phyloP scores from a whole-genome alignment of 2,888 invertebrate genomes.

The Trilocha varians region DNA sequence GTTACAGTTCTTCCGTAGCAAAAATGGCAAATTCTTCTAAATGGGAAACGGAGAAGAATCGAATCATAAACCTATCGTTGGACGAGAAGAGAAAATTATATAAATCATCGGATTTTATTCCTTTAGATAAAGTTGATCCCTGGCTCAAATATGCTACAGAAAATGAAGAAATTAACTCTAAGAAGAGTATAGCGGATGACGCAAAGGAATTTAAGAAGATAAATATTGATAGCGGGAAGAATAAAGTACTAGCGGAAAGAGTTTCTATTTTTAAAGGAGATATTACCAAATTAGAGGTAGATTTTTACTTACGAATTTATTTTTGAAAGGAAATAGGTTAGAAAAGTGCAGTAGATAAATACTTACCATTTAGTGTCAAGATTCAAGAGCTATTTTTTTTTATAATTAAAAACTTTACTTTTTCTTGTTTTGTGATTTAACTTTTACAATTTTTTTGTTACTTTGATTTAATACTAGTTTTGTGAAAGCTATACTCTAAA shows the following conservation, averaged over 20 bases:
- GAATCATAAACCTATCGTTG: conserved; percentile 60
- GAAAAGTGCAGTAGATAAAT: too few relatives aligned
- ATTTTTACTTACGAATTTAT: conserved; percentile 9
- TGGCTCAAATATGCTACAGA: conserved; percentile 69
- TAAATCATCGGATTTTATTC: conserved; percentile 46
- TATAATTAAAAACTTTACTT: too few relatives aligned
- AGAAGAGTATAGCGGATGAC: conserved; percentile 51
- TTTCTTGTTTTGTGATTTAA: too few relatives aligned
- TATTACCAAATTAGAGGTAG: conserved; percentile 84
- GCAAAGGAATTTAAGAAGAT: conserved; percentile 39
- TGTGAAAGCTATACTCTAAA: too few relatives aligned
- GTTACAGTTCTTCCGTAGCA: conserved; percentile 23
- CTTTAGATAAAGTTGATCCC: conserved; percentile 60
- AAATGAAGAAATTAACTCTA: conserved; percentile 39
- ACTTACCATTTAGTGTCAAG: too few relatives aligned
- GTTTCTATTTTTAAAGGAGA: conserved; percentile 83
- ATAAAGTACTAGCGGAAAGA: conserved; percentile 68
- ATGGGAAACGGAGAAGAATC: conserved; percentile 69
- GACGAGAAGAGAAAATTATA: conserved; percentile 71
- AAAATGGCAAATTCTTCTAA: conserved; percentile 50
- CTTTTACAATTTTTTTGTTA: too few relatives aligned
- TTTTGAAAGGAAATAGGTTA: neutral
- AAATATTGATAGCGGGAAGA: conserved; percentile 39
- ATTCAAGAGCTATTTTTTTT: too few relatives aligned
- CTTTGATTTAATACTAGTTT: too few relatives aligned